Percentiles rank a stretch among this genome's conserved stretches.
Evolutionary conservation across 2,797 vertebrate species (phyloP).

Genomic region (Leucoraja ocellata): DNA sequence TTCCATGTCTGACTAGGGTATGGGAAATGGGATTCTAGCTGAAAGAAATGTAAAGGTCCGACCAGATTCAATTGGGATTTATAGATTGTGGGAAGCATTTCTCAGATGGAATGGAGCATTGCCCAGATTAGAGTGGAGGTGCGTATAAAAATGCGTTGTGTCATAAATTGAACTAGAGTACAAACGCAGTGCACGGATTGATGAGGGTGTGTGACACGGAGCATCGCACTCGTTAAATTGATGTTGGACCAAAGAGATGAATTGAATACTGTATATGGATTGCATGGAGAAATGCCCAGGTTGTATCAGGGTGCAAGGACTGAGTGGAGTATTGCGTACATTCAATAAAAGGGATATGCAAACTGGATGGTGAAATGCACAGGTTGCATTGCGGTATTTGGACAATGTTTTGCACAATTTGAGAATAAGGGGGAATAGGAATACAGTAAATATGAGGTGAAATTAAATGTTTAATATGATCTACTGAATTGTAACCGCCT

Average conservation of each 20-base stretch:
- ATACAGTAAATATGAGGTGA: neutral
- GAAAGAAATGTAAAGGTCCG: neutral
- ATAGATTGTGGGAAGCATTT: no score
- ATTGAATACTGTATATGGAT: no score
- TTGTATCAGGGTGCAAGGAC: neutral
- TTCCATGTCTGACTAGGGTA: neutral
- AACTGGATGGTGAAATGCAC: neutral
- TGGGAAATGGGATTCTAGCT: neutral
- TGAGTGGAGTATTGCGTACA: no score
- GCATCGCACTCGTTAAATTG: neutral
- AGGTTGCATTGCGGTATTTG: neutral
- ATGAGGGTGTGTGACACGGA: no score
- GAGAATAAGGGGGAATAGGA: neutral
- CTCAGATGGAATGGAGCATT: no score
- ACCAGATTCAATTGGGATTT: neutral
- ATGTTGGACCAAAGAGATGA: no score
- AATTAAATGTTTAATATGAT: neutral
- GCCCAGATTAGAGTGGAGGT: no score
- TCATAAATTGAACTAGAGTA: no score
- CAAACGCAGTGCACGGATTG: no score
- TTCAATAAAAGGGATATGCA: no score
- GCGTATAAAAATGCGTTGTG: no score
- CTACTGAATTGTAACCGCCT: neutral
- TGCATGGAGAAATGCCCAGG: neutral
- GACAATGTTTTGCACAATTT: neutral